Evolutionary conservation across 2,113 vertebrate species (phyloP).

Genomic region (Cololabis saira): DNA sequence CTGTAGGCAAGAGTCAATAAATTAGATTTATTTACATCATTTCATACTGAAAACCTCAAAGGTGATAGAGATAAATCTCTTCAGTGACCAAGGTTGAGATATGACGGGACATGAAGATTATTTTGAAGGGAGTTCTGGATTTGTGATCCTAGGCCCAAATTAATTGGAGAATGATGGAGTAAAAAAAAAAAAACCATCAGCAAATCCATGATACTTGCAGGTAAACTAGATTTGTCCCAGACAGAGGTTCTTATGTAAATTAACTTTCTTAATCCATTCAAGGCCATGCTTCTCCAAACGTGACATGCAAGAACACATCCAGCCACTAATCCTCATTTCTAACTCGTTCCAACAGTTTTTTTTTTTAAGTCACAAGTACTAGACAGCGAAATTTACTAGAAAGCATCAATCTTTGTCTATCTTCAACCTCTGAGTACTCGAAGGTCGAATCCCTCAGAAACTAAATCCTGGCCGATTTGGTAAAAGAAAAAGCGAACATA

Average conservation of each 20-base stretch:
- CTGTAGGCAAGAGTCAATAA: conserved; percentile 77
- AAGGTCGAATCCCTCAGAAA: conserved; percentile 63
- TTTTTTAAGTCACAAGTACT: conserved; percentile 31
- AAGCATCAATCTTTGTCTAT: conserved; percentile 31
- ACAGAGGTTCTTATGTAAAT: conserved; percentile 44
- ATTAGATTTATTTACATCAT: conserved; percentile 76
- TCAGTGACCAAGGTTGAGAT: conserved; percentile 27
- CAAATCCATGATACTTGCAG: conserved; percentile 32
- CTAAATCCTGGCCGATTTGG: conserved; percentile 81
- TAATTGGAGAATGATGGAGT: conserved; percentile 51
- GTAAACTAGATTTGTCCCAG: conserved; percentile 25
- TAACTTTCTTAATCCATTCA: conserved; percentile 37
- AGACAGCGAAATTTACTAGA: conserved; percentile 40
- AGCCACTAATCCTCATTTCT: conserved; percentile 64
- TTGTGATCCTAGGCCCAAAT: conserved; percentile 19
- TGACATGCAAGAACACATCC: conserved; percentile 42
- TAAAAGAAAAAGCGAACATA: conserved; percentile 66
- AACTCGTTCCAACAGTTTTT: conserved; percentile 39
- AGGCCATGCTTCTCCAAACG: conserved; percentile 57
- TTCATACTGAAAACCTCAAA: conserved; percentile 60
- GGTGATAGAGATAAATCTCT: conserved; percentile 47
- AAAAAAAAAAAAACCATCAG: conserved; percentile 52
- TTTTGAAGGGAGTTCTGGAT: conserved; percentile 32
- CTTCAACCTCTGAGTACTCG: conserved; percentile 63
- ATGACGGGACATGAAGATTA: background rate